Evolutionary conservation across 2,888 invertebrate genomes (phyloP).

Genomic region (Leptogaster cylindrica): DNA sequence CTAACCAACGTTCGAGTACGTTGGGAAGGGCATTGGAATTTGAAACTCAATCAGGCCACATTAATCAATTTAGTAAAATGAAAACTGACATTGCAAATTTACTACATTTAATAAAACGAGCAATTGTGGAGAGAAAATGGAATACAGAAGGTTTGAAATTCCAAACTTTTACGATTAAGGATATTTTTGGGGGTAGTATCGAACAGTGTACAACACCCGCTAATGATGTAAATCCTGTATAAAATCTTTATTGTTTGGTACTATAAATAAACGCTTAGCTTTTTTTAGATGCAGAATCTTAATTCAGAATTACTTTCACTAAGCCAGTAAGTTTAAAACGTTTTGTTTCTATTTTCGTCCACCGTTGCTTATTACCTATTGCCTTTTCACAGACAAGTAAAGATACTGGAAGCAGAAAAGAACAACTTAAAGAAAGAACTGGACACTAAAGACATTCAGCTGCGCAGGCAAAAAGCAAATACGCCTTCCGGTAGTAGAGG

Average conservation of each 20-base stretch:
- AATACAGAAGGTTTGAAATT: constrained; percentile 60
- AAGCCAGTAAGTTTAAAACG: constrained; percentile 36
- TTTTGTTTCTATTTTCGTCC: not conserved
- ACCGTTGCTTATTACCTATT: not conserved
- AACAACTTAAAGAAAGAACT: constrained; percentile 38
- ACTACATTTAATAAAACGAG: constrained; percentile 62
- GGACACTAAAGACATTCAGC: constrained; percentile 27
- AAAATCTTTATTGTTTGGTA: no score
- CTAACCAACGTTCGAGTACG: constrained; percentile 65
- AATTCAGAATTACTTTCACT: constrained; percentile 33
- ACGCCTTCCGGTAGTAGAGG: not conserved
- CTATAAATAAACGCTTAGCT: not conserved
- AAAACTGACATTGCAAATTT: constrained; percentile 60
- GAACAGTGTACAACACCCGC: no score
- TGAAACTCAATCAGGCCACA: constrained; percentile 47
- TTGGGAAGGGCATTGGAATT: constrained; percentile 55
- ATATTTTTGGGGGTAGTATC: constrained; percentile 55
- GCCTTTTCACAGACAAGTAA: constrained; percentile 19
- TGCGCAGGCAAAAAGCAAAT: not conserved
- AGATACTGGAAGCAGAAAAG: constrained; percentile 38
- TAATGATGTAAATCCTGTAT: constrained; percentile 23
- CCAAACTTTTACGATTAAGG: constrained; percentile 59
- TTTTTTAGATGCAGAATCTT: constrained; percentile 33
- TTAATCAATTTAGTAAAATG: constrained; percentile 50
- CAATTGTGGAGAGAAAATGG: constrained; percentile 60